A percentile compares a stretch with the other conserved stretches of the same genome.
phyloP scores from a whole-genome alignment of 2,113 vertebrate genomes.

The Periophthalmodon schlosseri region DNA sequence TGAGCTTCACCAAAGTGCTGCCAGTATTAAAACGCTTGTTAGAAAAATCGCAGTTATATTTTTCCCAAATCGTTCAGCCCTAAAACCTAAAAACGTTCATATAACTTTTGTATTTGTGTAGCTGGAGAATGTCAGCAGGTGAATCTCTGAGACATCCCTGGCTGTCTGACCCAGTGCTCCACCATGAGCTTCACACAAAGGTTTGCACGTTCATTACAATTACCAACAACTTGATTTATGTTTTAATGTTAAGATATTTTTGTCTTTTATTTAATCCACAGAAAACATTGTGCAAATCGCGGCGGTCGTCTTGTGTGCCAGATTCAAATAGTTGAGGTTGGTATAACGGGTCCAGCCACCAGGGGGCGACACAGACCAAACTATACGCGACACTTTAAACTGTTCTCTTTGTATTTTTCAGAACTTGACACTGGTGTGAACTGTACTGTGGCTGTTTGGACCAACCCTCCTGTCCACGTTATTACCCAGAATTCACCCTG shows the following conservation, averaged over 20 bases:
- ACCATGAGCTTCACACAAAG: conserved; percentile 81
- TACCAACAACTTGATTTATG: background rate
- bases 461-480: conserved; percentile 75
- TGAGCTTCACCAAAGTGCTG: too few species aligned
- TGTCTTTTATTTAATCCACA: conserved; percentile 35
- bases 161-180: conserved; percentile 87
- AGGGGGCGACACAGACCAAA: conserved; percentile 61
- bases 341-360: conserved; percentile 49
- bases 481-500: conserved; percentile 23
- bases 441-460: conserved; percentile 74
- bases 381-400: conserved; percentile 19
- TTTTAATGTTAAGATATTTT: background rate
- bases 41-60: too few species aligned
- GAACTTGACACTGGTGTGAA: conserved; percentile 42
- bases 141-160: conserved; percentile 94
- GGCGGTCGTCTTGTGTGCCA: conserved; percentile 74
- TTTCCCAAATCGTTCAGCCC: background rate
- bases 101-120: conserved; percentile 56
- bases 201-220: conserved; percentile 58
- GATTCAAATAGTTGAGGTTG: conserved; percentile 68
- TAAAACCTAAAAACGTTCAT: background rate
- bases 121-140: conserved; percentile 93
- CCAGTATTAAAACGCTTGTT: too few species aligned
- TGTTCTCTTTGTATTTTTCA: conserved; percentile 30
- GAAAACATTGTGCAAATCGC: conserved; percentile 81